Evolutionary conservation across 1,140 invertebrate genomes (phyloP).

Genomic region (Lordiphosa mommai): DNA sequence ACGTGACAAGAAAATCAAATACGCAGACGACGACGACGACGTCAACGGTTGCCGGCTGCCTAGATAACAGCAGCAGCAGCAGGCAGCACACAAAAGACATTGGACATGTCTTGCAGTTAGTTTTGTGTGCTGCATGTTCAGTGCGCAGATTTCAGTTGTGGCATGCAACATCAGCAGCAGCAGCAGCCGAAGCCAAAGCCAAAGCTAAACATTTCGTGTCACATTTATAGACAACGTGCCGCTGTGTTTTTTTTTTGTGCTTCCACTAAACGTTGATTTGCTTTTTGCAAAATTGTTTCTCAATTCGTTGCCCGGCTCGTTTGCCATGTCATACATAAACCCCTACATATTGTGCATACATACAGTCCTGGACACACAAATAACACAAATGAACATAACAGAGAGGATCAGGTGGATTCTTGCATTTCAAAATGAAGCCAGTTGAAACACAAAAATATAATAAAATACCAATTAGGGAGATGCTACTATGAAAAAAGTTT

Average conservation of each 20-base stretch:
- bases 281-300: conserved; percentile 66
- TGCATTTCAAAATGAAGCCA: too few relatives aligned
- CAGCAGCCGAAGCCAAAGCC: conserved; percentile 7
- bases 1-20: conserved; percentile 77
- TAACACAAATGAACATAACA: too few relatives aligned
- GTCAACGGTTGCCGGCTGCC: not conserved
- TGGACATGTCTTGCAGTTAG: conserved; percentile 55
- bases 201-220: conserved; percentile 68
- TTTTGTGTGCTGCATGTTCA: conserved; percentile 42
- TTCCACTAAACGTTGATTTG: conserved; percentile 61
- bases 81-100: conserved; percentile 7
- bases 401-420: too few relatives aligned
- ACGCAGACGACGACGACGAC: conserved; percentile 55
- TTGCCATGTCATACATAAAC: conserved; percentile 19
- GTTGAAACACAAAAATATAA: too few relatives aligned
- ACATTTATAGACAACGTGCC: conserved; percentile 73
- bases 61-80: conserved; percentile 10
- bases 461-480: too few relatives aligned
- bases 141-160: conserved; percentile 46
- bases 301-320: conserved; percentile 50
- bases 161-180: conserved; percentile 34
- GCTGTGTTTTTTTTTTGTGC: conserved; percentile 25
- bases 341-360: too few relatives aligned
- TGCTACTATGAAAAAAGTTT: too few relatives aligned
- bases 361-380: too few relatives aligned